These are phyloP conservation scores for Achroia grisella DNA, from an alignment of 1,140 invertebrate genomes.

Conservation along the genomic window DNA sequence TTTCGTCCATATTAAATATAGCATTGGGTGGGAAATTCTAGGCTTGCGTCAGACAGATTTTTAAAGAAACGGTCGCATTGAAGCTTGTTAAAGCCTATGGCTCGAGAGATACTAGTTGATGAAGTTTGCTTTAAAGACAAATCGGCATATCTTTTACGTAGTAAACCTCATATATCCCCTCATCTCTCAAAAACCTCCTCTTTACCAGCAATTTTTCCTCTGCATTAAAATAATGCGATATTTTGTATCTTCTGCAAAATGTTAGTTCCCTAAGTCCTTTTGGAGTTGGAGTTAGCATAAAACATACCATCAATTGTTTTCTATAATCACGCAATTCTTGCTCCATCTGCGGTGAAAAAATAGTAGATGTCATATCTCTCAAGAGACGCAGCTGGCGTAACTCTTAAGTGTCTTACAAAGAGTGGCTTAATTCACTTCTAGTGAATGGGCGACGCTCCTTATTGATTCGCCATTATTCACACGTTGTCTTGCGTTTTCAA, in stretches of 20 bases:
- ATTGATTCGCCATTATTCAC: slow-evolving; percentile 4
- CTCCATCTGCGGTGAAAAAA: background rate
- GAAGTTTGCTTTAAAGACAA: background rate
- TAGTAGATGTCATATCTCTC: background rate
- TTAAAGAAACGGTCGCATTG: slow-evolving; percentile 14
- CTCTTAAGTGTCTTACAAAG: background rate
- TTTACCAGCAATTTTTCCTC: background rate
- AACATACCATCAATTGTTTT: background rate
- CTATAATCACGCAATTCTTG: background rate
- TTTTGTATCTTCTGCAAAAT: background rate
- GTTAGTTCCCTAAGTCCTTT: background rate
- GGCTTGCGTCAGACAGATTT: slow-evolving; percentile 11
- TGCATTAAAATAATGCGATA: background rate
- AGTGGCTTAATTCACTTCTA: slow-evolving; percentile 4
- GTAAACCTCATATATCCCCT: too few relatives aligned
- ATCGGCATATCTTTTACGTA: background rate
- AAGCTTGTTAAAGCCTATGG: slow-evolving; percentile 20
- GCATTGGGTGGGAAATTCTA: slow-evolving; percentile 12
- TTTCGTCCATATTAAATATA: slow-evolving; percentile 52
- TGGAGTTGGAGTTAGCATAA: background rate
- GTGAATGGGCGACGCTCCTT: slow-evolving; percentile 2
- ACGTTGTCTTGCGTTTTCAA: background rate
- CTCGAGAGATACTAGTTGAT: background rate
- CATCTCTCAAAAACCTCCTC: background rate
- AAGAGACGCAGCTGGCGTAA: background rate